A percentile compares a stretch with the other conserved stretches of the same genome.
Evolutionary conservation across 2,888 invertebrate genomes (phyloP).

Genomic region (Mactromeris polynyma): DNA sequence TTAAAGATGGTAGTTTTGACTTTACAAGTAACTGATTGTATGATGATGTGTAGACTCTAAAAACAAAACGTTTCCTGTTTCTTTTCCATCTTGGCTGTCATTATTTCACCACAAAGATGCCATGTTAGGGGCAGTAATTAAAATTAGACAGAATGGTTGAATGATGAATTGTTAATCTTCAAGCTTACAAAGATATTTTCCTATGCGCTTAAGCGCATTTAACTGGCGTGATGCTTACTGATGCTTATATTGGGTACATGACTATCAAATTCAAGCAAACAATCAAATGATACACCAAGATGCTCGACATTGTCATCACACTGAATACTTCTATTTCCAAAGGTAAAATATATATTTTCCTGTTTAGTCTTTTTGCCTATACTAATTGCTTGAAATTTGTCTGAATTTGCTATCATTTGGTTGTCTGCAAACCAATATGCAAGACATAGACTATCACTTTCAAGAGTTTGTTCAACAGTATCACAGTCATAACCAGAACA

Average conservation of each 20-base stretch:
- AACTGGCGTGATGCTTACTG: too few species aligned
- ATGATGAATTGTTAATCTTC: slow-evolving; percentile 34
- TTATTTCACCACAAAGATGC: slow-evolving; percentile 31
- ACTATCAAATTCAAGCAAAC: too few species aligned
- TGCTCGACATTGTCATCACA: slow-evolving; percentile 31
- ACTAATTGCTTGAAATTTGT: slow-evolving; percentile 40
- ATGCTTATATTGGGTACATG: too few species aligned
- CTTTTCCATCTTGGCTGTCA: background rate
- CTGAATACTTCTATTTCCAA: background rate
- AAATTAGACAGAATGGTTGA: too few species aligned
- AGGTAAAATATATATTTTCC: slow-evolving; percentile 17
- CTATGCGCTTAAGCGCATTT: slow-evolving; percentile 27
- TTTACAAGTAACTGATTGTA: too few species aligned
- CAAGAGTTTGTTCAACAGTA: slow-evolving; percentile 17
- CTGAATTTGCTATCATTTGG: slow-evolving; percentile 48
- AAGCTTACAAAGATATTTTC: slow-evolving; percentile 23
- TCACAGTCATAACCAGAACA: background rate
- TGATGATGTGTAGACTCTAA: too few species aligned
- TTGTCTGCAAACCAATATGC: slow-evolving; percentile 43
- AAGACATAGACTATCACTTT: slow-evolving; percentile 18
- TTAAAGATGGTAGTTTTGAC: too few species aligned
- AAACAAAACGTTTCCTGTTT: background rate
- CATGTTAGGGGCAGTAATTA: slow-evolving; percentile 9
- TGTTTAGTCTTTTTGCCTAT: slow-evolving; percentile 33
- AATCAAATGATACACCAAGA: slow-evolving; percentile 34